These are phyloP conservation scores for Chloropsis hardwickii DNA, from an alignment of 2,113 vertebrate species.

Conservation along the genomic window DNA sequence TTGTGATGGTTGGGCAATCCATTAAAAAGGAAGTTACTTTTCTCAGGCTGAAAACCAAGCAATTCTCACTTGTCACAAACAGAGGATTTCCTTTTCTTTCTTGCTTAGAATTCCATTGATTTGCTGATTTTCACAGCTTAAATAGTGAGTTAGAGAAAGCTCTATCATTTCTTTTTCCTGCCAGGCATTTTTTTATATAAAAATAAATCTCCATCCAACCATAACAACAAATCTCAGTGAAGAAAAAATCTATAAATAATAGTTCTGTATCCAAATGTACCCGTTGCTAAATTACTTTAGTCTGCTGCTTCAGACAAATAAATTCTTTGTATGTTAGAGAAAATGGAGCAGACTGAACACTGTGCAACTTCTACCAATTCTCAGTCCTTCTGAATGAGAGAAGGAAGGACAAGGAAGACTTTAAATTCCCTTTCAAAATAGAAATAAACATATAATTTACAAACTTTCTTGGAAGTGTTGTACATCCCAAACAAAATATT, in stretches of 20 bases:
- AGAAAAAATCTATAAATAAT: neutral
- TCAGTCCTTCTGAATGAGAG: neutral
- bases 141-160: neutral
- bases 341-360: neutral
- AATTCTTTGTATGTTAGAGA: neutral
- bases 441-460: neutral
- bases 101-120: neutral
- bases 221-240: neutral
- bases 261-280: neutral
- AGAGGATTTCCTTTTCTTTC: neutral
- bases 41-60: neutral
- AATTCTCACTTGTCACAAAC: neutral
- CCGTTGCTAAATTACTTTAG: neutral
- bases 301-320: neutral
- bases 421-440: neutral
- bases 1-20: neutral
- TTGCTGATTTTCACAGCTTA: neutral
- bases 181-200: neutral
- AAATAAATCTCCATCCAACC: neutral
- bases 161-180: neutral
- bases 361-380: neutral
- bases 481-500: neutral
- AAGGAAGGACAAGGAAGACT: neutral
- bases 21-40: neutral
- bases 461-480: neutral